Base-by-base conservation (phyloP, 53 echinoderm and acorn worm species). In the Mesocentrotus franciscanus region DNA sequence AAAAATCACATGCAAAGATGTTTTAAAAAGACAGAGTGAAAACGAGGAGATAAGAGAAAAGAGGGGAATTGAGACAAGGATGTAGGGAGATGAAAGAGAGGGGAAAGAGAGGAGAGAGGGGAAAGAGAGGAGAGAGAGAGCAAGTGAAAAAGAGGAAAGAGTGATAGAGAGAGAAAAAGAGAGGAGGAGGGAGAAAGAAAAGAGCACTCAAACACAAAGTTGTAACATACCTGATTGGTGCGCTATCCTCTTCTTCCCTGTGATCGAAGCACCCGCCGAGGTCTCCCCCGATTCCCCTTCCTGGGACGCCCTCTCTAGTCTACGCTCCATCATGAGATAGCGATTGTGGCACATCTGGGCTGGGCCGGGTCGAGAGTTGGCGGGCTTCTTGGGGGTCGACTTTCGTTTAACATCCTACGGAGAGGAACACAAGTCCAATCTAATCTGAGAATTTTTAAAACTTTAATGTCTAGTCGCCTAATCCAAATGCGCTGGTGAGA, bases 331-430 rank as follows among this genome's bases (percentile, higher is more conserved):
- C 93, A 87, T 89, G 22, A 72, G 93, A 59, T 96, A 97, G 66
- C 99, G 95, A 76, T 98, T 96, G 95, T 98, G 98, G 84, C 98
- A 98, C 42, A 98, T 95, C 95, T 98, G 98, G 18, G 96, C 95
- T 0, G 98, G 96, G 61, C 93, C 95, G 18, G 96, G 99, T 64
- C 90, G 60, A 14, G 95, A 72, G 33, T 91, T 95, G 12, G 96
- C 96, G 39, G 95, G 95, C 36, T 97, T 97, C 49, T 94, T 93
- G 30, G 91, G 81, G 62, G 71, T 72, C 58, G 33, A 20, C 85
- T 36, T 85, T 49, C 92, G 66, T 91, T 68, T 91, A 36, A 22
- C 8, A 9, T 91, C 42, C 91, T 91, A 15, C 22, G 10, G 87
- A 36, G 59, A 29, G 58, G 59, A 11, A 6, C 5, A 75, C 27